Conservation (phyloP, 2,797 vertebrate species). For the Clamator glandarius region DNA sequence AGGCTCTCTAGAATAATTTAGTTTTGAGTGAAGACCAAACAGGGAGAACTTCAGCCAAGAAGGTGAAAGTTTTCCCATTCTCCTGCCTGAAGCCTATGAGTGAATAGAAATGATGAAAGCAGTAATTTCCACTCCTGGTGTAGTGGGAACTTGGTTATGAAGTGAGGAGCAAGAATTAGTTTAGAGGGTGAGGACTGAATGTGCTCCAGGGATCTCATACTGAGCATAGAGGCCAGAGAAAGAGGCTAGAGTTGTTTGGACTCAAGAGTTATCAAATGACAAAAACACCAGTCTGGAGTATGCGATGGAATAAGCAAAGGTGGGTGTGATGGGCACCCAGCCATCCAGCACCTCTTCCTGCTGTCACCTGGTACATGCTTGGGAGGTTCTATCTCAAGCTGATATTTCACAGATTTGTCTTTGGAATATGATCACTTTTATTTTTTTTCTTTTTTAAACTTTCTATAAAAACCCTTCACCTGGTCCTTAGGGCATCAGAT, state of each 20-base stretch:
- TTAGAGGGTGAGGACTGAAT: background rate
- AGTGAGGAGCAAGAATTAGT: background rate
- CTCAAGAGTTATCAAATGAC: background rate
- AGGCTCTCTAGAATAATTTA: slow-evolving; percentile 1
- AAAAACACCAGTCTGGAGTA: background rate
- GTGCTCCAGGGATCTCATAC: background rate
- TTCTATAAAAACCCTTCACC: background rate
- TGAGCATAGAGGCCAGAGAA: background rate
- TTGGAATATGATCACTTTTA: background rate
- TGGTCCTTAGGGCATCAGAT: background rate
- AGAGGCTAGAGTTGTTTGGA: background rate
- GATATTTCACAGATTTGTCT: background rate
- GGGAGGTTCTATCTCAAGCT: background rate
- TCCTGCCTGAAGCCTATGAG: slow-evolving; percentile 1
- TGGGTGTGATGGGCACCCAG: slow-evolving; percentile 14
- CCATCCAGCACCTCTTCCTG: background rate
- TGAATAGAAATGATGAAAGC: background rate
- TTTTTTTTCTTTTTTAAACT: background rate
- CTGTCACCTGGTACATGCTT: background rate
- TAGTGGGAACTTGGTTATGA: slow-evolving; percentile 4
- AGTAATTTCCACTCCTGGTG: background rate
- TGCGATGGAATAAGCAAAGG: background rate
- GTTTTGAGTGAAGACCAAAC: background rate
- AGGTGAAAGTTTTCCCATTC: background rate
- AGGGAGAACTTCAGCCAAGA: background rate